Base-by-base conservation (phyloP, 1,140 invertebrate species). In the Geopemphigus sp. region DNA sequence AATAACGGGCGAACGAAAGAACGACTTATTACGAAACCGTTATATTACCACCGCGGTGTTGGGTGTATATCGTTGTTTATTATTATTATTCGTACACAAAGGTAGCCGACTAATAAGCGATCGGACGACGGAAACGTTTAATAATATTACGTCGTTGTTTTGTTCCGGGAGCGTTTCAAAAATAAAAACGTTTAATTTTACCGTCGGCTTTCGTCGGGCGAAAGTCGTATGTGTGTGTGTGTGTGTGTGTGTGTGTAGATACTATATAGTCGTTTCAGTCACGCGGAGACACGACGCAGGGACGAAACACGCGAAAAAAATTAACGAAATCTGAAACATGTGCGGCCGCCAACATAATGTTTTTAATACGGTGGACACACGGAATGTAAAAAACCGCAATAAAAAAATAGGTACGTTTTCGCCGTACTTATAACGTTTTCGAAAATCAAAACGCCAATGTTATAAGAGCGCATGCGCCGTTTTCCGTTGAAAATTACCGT, bases 71-170 rank as follows among this genome's bases (percentile, higher is more conserved):
- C 8, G 8, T 39, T 39, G 8, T 39, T n/a, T 39, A 39, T 39
- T 39, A 39, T 39, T 39, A 39, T 39, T 39, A 39, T 39, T 8
- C 8, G 32, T 12, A n/a, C 1, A 26, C 39, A 11, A 19, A 12
- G 32, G 63, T 68, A 19, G 66, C 66, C 66, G 29, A 70, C 53
- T 70, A 70, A 53, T n/a, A 70, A 8, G 26, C 66, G 66, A 70
- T 70, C 66, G 66, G 53, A 53, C 24, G 6, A 19, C 19, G 11
- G 3, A 70, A n/a, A 66, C 6, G 15, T 66, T 12, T 39, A 17
- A 70, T 15, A 22, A n/a, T 64, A 15, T 61, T 39, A 39, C 32
- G 3, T 39, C 8, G 3, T 39, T 39, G 32, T 39, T n/a, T 39
- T 39, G 32, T 39, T 39, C 39, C 19, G 17, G 10, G 10, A 39